These are phyloP conservation scores for Neomorphus geoffroyi DNA, from an alignment of 2,797 vertebrate species.

Conservation along the genomic window DNA sequence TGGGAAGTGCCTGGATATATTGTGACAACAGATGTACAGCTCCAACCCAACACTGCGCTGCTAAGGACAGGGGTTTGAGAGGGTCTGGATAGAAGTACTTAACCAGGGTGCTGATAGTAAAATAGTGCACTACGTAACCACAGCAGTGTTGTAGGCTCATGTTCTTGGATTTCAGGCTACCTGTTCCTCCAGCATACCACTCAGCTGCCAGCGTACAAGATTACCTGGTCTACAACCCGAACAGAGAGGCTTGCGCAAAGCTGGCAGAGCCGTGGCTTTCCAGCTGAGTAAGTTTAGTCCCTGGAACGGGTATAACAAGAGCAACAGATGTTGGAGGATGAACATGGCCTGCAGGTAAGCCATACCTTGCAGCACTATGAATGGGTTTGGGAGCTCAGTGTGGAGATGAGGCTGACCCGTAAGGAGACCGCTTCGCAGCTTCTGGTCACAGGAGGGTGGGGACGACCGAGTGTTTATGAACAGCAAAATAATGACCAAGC, in stretches of 20 bases:
- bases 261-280: background rate
- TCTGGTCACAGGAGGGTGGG: background rate
- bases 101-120: background rate
- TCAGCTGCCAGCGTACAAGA: background rate
- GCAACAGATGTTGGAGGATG: background rate
- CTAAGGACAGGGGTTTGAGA: background rate
- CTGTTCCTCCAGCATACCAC: background rate
- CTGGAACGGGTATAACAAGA: background rate
- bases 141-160: background rate
- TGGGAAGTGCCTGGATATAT: background rate
- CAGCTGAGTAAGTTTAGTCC: background rate
- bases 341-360: background rate
- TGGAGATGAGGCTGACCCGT: background rate
- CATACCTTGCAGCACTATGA: background rate
- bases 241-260: background rate
- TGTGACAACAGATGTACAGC: background rate
- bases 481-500: background rate
- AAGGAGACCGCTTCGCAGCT: fast-evolving
- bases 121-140: background rate
- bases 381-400: background rate
- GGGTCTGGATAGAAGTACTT: background rate
- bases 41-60: background rate
- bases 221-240: background rate
- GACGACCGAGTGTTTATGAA: background rate
- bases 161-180: background rate